Evolutionary conservation across 2,113 vertebrate genomes (phyloP), one percentile per base, ranked within the genome.

Genomic region (Heterocephalus glaber): DNA sequence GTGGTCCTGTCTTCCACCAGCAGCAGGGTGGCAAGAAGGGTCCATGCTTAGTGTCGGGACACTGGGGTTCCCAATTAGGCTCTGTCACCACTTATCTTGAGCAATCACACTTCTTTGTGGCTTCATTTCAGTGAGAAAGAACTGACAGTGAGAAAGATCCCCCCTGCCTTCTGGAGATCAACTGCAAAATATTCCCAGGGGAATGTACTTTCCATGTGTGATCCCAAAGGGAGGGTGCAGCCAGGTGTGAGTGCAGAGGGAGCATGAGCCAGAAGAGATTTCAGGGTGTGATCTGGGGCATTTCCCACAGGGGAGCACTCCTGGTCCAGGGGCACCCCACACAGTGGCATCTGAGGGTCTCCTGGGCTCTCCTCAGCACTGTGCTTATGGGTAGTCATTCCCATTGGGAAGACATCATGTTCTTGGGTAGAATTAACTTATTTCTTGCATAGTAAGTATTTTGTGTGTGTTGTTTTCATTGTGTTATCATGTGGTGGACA

Each of bases 41-140:
- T 0, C 41, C 3, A 0, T 1, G 30, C 2, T 24, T 22, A 28
- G 10, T 11, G 22, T 54, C 3, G 5, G 56, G 63, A n/a, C 2
- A 6, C 12, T 49, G 38, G 24, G 4, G 47, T 2, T 38, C 56
- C 5, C 3, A 16, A 24, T 35, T 28, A 11, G 11, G 19, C 16
- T 52, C 20, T 13, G 26, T 22, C 10, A 1, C 33, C 0, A 2
- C 8, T 28, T 4, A 12, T 22, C 61, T 24, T 1, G 17, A 30
- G 6, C 56, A 28, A 2, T 76, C 6, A 7, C 6, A 5, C n/a
- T 61, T 52, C 83, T 20, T 30, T 22, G 1, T 9, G 33, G 10
- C 30, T 22, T 81, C 41, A 4, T 49, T 24, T 77, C 83, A 44
- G n/a, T n/a, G n/a, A n/a, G n/a, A n/a, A n/a, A n/a, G n/a, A 77